Evolutionary conservation across 1,140 invertebrate species (phyloP), one percentile per base, ranked within the genome.

Genomic region (Halesus radiatus): DNA sequence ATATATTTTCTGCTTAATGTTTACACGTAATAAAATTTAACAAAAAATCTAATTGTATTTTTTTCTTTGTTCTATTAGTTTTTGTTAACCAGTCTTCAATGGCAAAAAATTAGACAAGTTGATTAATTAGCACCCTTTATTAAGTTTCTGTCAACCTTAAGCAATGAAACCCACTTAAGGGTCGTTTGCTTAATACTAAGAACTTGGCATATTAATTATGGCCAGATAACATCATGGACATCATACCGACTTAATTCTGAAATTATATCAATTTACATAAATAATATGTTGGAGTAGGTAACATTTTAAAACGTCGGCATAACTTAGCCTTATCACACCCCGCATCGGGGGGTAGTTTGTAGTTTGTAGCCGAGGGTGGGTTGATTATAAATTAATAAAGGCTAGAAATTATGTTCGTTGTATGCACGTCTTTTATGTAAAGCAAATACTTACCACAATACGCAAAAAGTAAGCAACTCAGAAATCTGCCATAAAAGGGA

Each of bases 311-410:
- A 66, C 62, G 62, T 66, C 26, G 26, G 23, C 62, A 29, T 66
- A 66, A 66, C 62, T 66, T 29, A 6, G 1, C 26, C 22, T 29
- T 66, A 66, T 66, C 62, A 29, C 62, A 22, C 22, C 62, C 62
- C 2, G 22, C 62, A 32, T 66, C 62, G 23, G 62, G 1, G 23
- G 60, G 20, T 45, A 13, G 37, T 45, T 45, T 45, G 32, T 32
- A 32, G 32, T 32, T 32, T 3, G 37, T 10, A 45, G 37, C 37
- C 37, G 37, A 23, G 60, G 23, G 22, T 66, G 62, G 20, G 22
- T 20, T 37, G 62, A 66, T 29, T 26, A 29, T 29, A 29, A 66
- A 66, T 66, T 66, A 66, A 66, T 66, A 66, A 66, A 66, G 29
- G 22, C 3, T 15, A 66, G 22, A 32, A 64, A 29, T 29, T 45